phyloP scores from a whole-genome alignment of 2,113 vertebrate genomes.

The Tapirus terrestris region DNA sequence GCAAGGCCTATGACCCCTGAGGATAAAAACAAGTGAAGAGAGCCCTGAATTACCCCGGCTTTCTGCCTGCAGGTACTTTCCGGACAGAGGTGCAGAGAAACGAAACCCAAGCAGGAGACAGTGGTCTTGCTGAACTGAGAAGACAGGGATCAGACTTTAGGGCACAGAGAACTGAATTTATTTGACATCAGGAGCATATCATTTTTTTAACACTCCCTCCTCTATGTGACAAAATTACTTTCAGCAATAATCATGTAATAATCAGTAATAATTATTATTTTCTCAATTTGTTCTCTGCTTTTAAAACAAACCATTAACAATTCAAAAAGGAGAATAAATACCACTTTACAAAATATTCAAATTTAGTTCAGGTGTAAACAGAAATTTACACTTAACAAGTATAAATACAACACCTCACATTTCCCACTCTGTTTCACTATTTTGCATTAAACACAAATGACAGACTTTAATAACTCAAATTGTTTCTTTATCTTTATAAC shows the following conservation, averaged over 20 bases:
- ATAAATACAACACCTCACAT: background rate
- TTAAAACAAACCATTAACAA: background rate
- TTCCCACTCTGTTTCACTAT: background rate
- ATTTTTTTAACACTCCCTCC: background rate
- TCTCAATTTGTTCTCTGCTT: background rate
- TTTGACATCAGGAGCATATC: background rate
- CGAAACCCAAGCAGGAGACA: rapidly evolving
- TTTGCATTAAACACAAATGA: background rate
- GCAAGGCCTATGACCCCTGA: background rate
- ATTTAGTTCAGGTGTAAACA: background rate
- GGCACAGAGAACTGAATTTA: background rate
- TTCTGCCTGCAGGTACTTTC: background rate
- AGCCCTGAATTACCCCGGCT: background rate
- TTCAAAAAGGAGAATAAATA: background rate
- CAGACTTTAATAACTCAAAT: background rate
- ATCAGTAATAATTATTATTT: background rate
- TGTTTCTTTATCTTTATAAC: background rate
- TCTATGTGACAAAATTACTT: background rate
- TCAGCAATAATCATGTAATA: background rate
- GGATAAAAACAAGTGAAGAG: background rate
- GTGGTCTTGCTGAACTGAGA: background rate
- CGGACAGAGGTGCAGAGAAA: rapidly evolving
- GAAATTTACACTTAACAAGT: background rate
- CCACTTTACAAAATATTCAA: background rate
- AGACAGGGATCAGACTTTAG: background rate